A percentile compares a stretch with the other conserved stretches of the same genome.
phyloP scores from a whole-genome alignment of 2,888 invertebrate genomes.

The Mactromeris polynyma region DNA sequence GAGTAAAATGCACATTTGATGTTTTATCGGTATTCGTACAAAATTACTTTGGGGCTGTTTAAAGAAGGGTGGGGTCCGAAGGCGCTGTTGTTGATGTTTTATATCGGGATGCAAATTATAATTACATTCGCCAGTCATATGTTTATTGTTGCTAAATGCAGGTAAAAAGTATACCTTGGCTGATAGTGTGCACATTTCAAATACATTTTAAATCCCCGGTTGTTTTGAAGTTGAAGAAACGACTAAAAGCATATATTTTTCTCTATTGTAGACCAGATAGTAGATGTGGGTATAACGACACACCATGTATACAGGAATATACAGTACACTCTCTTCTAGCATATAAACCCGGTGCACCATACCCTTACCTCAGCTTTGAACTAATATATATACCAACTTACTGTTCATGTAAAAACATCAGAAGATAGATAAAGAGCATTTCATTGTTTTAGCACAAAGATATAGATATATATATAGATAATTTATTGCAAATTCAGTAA shows the following conservation, averaged over 20 bases:
- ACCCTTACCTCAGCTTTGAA: neutral
- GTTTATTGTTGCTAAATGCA: too few relatives aligned
- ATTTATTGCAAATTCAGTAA: too few relatives aligned
- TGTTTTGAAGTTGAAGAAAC: neutral
- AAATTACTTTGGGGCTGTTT: too few relatives aligned
- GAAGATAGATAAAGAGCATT: too few relatives aligned
- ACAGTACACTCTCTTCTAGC: neutral
- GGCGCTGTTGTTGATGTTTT: too few relatives aligned
- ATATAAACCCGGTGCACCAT: neutral
- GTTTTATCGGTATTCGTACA: too few relatives aligned
- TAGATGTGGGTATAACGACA: neutral
- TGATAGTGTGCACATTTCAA: neutral
- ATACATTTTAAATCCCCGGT: neutral
- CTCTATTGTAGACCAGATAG: neutral
- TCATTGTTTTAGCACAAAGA: too few relatives aligned
- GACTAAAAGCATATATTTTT: neutral
- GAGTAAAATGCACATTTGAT: too few relatives aligned
- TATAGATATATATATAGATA: too few relatives aligned
- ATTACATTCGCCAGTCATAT: neutral
- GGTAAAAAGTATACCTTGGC: too few relatives aligned
- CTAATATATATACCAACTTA: neutral
- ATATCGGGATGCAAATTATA: neutral
- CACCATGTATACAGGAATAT: neutral
- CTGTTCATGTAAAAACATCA: neutral
- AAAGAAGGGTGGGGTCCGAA: too few relatives aligned